phyloP scores from a whole-genome alignment of 2,113 vertebrate species.

The Cromileptes altivelis region DNA sequence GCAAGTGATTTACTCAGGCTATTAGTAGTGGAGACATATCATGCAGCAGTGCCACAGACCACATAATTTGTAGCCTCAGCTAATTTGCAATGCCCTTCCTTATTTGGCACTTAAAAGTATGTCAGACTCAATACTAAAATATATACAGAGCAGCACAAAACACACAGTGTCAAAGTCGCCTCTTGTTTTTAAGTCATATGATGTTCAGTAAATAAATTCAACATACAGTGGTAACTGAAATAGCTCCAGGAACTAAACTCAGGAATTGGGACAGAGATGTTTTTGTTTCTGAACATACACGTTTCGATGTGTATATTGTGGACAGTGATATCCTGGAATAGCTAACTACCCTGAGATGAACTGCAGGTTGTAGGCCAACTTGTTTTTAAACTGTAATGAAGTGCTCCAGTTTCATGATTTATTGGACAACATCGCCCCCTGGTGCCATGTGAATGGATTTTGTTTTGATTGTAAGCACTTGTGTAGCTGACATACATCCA shows the following conservation, averaged over 20 bases:
- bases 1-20: not conserved
- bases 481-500: not conserved
- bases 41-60: not conserved
- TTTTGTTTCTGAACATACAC: not conserved
- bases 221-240: not conserved
- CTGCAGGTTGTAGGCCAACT: not conserved
- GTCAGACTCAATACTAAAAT: not conserved
- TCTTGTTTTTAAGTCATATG: not conserved
- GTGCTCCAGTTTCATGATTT: not conserved
- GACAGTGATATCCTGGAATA: not conserved
- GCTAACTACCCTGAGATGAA: not conserved
- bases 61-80: not conserved
- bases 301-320: not conserved
- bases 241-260: not conserved
- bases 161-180: not conserved
- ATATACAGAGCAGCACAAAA: not conserved
- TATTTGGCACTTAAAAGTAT: not conserved
- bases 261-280: not conserved
- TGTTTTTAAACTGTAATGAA: not conserved
- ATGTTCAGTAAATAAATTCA: not conserved
- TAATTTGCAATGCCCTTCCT: not conserved
- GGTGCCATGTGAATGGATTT: conserved; percentile 24
- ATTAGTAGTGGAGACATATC: not conserved
- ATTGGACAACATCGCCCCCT: conserved; percentile 57
- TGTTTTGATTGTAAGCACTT: not conserved